phyloP scores from a whole-genome alignment of 1,140 invertebrate genomes.

The Onthophagus taurus region DNA sequence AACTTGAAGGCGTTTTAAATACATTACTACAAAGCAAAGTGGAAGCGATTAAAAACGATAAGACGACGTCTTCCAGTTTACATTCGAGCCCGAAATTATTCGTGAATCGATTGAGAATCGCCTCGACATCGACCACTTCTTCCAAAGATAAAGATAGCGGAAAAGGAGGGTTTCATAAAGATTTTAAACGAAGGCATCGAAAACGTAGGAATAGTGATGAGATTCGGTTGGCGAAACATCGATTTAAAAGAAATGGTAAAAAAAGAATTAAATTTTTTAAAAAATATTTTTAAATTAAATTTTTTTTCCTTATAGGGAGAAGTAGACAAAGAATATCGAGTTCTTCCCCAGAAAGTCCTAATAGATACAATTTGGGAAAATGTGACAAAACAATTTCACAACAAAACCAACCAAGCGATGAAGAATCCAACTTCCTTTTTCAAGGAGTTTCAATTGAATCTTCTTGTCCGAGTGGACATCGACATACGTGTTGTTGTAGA shows the following conservation, averaged over 20 bases:
- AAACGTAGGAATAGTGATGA: slow-evolving; percentile 12
- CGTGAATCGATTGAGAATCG: slow-evolving; percentile 28
- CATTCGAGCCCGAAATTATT: slow-evolving; percentile 30
- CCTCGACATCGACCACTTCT: slow-evolving; percentile 22
- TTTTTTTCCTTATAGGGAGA: slow-evolving; percentile 6
- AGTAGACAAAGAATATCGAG: slow-evolving; percentile 12
- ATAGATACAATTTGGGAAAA: slow-evolving; percentile 2
- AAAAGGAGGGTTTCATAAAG: slow-evolving; percentile 3
- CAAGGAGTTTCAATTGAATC: slow-evolving; percentile 6
- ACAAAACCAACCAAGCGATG: slow-evolving; percentile 5
- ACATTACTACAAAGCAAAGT: slow-evolving; percentile 55
- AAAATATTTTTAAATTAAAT: not conserved
- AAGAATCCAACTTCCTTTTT: slow-evolving; percentile 12
- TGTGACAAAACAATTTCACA: slow-evolving; percentile 8
- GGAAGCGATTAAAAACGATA: slow-evolving; percentile 31
- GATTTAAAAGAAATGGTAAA: slow-evolving; percentile 10
- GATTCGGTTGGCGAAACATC: slow-evolving; percentile 6
- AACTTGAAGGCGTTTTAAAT: slow-evolving; percentile 53
- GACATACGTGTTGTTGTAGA: slow-evolving; percentile 10
- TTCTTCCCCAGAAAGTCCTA: slow-evolving; percentile 9
- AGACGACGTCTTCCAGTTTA: slow-evolving; percentile 24
- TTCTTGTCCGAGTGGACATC: slow-evolving; percentile 2
- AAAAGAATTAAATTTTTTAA: not conserved
- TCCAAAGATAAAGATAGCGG: slow-evolving; percentile 20
- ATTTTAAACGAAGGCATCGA: slow-evolving; percentile 15